phyloP scores from a whole-genome alignment of 1,140 invertebrate species.

The Drosophila ficusphila region DNA sequence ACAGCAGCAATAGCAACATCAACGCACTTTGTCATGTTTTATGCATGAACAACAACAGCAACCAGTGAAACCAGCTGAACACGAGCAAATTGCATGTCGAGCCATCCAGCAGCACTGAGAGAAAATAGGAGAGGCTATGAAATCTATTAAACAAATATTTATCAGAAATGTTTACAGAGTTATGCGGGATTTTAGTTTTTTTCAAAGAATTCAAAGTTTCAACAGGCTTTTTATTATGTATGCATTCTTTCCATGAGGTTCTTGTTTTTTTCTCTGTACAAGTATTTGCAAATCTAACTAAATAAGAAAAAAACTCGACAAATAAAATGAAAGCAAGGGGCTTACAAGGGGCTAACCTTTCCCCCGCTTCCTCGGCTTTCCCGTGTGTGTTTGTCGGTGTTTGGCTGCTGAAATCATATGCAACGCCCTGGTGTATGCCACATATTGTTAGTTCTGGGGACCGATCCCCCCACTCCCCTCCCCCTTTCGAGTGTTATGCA shows the following conservation, averaged over 20 bases:
- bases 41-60: constrained; percentile 50
- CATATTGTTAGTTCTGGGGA: constrained; percentile 28
- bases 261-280: constrained; percentile 1
- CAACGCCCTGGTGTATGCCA: constrained; percentile 48
- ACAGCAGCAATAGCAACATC: constrained; percentile 27
- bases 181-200: too few relatives aligned
- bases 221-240: not conserved
- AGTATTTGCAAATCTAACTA: constrained; percentile 43
- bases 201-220: too few relatives aligned
- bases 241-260: not conserved
- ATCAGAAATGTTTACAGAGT: too few relatives aligned
- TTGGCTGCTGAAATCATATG: constrained; percentile 48
- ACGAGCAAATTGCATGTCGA: constrained; percentile 36
- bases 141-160: too few relatives aligned
- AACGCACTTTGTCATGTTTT: constrained; percentile 59
- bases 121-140: too few relatives aligned
- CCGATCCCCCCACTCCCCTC: not conserved
- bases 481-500: constrained; percentile 39
- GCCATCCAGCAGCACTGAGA: not conserved
- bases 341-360: constrained; percentile 21
- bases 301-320: constrained; percentile 57
- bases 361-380: not conserved
- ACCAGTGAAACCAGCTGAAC: constrained; percentile 31
- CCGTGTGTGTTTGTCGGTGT: constrained; percentile 26
- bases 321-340: constrained; percentile 45